A percentile compares a stretch with the other conserved stretches of the same genome.
Conservation (phyloP, 2,888 invertebrate genomes). For the Drosophila kambysellisi region DNA sequence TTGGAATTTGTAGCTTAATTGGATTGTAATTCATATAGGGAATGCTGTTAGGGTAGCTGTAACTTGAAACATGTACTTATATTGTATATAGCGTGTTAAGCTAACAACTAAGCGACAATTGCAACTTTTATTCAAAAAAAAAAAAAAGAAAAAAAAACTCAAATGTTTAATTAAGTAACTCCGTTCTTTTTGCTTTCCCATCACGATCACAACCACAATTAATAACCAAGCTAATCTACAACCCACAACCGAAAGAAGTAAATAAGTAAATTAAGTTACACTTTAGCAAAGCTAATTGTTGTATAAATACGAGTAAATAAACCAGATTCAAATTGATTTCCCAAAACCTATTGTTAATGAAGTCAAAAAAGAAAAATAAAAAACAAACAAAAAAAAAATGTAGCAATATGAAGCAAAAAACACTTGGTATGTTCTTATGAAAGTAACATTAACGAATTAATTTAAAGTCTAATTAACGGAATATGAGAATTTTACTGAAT, state of each 20-base stretch:
- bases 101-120: conserved; percentile 42
- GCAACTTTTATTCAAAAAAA: conserved; percentile 11
- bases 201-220: conserved; percentile 18
- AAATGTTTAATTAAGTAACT: conserved; percentile 25
- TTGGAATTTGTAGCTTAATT: conserved; percentile 78
- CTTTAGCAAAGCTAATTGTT: conserved; percentile 84
- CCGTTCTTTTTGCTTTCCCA: conserved; percentile 41
- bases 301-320: conserved; percentile 70
- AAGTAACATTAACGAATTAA: conserved; percentile 82
- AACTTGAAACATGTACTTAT: conserved; percentile 65
- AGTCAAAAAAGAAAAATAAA: conserved; percentile 12
- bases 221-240: conserved; percentile 24
- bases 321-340: conserved; percentile 63
- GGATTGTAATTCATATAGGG: conserved; percentile 69
- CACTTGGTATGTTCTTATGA: conserved; percentile 81
- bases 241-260: conserved; percentile 39
- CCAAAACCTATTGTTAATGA: conserved; percentile 39
- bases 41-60: conserved; percentile 77
- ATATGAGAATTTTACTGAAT: conserved; percentile 81
- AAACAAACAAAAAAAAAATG: conserved; percentile 39
- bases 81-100: conserved; percentile 76
- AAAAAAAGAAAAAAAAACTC: conserved; percentile 1
- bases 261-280: conserved; percentile 61
- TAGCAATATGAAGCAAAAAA: conserved; percentile 76
- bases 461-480: conserved; percentile 78